Conservation (phyloP, 2,888 invertebrate species). For the Metacarcinus magister region DNA sequence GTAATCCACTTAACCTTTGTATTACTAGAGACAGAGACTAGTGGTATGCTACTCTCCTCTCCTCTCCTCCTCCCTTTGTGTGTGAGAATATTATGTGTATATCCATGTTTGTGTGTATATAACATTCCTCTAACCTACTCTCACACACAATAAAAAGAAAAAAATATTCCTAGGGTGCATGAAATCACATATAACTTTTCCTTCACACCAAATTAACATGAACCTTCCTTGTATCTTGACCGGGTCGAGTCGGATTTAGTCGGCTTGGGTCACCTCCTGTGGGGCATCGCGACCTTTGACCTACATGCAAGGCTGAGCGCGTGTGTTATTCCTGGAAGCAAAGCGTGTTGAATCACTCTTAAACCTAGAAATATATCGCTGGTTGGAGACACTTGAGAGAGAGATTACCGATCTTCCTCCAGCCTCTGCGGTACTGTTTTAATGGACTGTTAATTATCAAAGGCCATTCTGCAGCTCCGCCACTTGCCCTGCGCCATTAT, state of each 20-base stretch:
- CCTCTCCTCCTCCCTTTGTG: too few relatives aligned
- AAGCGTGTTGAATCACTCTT: not conserved
- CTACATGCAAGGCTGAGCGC: not conserved
- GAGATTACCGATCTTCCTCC: not conserved
- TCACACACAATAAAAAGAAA: not conserved
- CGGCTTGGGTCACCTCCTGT: slow-evolving; percentile 26
- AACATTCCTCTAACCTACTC: not conserved
- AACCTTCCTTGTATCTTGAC: not conserved
- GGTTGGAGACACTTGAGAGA: not conserved
- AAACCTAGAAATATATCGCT: not conserved
- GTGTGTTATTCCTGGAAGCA: not conserved
- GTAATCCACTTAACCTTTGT: too few relatives aligned
- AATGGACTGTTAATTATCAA: not conserved
- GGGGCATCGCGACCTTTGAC: not conserved
- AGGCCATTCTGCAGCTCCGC: not conserved
- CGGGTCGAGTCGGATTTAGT: too few relatives aligned
- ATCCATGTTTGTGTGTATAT: too few relatives aligned
- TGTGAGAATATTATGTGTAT: too few relatives aligned
- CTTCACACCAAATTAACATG: not conserved
- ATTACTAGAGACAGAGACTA: too few relatives aligned
- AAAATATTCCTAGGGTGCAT: too few relatives aligned
- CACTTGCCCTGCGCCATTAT: not conserved
- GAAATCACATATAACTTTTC: not conserved
- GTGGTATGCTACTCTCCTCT: too few relatives aligned
- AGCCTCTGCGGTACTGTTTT: not conserved